These are phyloP conservation scores for Meandrina meandrites DNA, from an alignment of 92 coral and sea anemone genomes.

Conservation along the genomic window DNA sequence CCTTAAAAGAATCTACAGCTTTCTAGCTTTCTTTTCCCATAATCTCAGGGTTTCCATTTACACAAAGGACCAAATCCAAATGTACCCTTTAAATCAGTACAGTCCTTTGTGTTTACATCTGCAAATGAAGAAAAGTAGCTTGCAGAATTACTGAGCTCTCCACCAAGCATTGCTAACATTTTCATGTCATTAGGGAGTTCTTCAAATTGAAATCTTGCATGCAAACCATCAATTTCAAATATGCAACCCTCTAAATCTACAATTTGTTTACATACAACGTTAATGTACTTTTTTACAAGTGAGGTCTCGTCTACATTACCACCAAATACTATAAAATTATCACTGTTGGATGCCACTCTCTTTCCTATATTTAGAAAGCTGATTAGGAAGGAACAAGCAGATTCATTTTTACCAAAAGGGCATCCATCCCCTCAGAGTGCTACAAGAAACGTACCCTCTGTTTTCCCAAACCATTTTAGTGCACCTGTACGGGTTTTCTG, in stretches of 20 bases:
- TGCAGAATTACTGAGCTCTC: slow-evolving; percentile 41
- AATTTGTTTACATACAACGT: slow-evolving; percentile 19
- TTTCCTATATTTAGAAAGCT: slow-evolving; percentile 59
- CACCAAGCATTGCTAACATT: slow-evolving; percentile 34
- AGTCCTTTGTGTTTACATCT: slow-evolving; percentile 32
- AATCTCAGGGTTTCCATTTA: slow-evolving; percentile 43
- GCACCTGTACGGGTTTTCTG: no score
- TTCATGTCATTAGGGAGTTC: slow-evolving; percentile 8
- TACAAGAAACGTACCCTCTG: slow-evolving; percentile 1
- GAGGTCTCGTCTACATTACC: slow-evolving; percentile 49
- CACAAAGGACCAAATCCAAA: slow-evolving; percentile 22
- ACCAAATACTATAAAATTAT: slow-evolving; percentile 53
- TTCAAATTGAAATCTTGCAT: slow-evolving; percentile 42
- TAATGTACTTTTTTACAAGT: slow-evolving; percentile 3
- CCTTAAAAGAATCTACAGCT: slow-evolving; percentile 44
- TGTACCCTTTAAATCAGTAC: slow-evolving; percentile 32
- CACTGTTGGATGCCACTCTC: slow-evolving; percentile 10
- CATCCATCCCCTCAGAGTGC: neutral
- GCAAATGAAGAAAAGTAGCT: slow-evolving; percentile 51
- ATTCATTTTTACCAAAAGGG: neutral
- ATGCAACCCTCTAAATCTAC: slow-evolving; percentile 19
- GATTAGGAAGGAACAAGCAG: slow-evolving; percentile 61
- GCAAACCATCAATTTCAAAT: slow-evolving; percentile 34
- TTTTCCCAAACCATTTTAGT: no score
- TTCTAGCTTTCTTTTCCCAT: no score